phyloP scores from a whole-genome alignment of 2,113 vertebrate genomes.

The Abramis brama region DNA sequence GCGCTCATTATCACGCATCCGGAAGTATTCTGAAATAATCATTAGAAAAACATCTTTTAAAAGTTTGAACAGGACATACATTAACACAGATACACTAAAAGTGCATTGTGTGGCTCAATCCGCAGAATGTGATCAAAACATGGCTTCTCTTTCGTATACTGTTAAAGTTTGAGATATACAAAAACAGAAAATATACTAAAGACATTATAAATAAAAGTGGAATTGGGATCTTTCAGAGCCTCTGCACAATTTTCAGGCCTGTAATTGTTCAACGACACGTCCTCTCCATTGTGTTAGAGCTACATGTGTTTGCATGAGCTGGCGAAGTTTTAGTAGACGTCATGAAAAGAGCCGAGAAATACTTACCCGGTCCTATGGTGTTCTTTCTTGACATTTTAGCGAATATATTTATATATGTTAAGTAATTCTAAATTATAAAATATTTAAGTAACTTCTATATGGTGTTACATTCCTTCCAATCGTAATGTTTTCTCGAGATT shows the following conservation, averaged over 20 bases:
- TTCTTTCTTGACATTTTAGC: conserved; percentile 29
- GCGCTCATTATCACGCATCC: conserved; percentile 49
- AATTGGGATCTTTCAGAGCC: not conserved
- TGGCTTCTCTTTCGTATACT: not conserved
- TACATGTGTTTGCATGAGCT: conserved; percentile 12
- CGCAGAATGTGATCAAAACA: not conserved
- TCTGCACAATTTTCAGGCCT: too few relatives aligned
- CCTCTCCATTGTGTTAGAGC: not conserved
- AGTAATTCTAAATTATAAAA: not conserved
- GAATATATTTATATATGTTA: conserved; percentile 22
- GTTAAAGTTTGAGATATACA: not conserved
- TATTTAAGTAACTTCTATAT: conserved; percentile 6
- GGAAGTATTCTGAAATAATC: conserved; percentile 30
- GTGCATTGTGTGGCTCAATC: not conserved
- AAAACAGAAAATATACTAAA: too few relatives aligned
- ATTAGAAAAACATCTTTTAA: not conserved
- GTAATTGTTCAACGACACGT: not conserved
- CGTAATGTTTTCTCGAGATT: not conserved
- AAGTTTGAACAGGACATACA: not conserved
- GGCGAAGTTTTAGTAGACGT: not conserved
- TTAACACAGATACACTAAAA: not conserved
- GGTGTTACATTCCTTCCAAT: not conserved
- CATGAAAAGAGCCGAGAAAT: not conserved
- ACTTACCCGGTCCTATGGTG: conserved; percentile 16
- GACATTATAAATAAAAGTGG: too few relatives aligned